These are phyloP conservation scores for Aphidius gifuensis DNA, from an alignment of 1,140 invertebrate genomes.

Conservation along the genomic window DNA sequence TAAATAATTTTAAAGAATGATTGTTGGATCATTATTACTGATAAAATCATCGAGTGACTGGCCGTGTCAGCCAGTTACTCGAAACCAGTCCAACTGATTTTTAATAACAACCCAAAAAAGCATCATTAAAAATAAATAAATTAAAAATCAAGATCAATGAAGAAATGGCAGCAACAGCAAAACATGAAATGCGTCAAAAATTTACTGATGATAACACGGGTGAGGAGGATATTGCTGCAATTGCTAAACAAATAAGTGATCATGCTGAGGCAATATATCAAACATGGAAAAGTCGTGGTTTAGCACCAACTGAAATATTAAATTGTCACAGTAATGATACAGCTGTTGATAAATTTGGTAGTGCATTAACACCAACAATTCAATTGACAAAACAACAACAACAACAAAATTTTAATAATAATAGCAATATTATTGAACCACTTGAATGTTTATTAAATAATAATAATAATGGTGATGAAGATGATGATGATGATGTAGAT, in stretches of 20 bases:
- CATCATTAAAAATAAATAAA: no score
- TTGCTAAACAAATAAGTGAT: slow-evolving; percentile 86
- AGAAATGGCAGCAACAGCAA: slow-evolving; percentile 64
- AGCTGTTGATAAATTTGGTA: slow-evolving; percentile 63
- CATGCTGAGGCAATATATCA: slow-evolving; percentile 88
- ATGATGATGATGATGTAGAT: neutral
- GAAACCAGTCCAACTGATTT: no score
- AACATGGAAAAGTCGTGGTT: slow-evolving; percentile 80
- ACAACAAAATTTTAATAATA: slow-evolving; percentile 36
- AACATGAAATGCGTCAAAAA: slow-evolving; percentile 56
- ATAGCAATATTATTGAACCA: slow-evolving; percentile 15
- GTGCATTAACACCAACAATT: slow-evolving; percentile 46
- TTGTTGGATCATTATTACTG: no score
- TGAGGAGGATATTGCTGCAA: slow-evolving; percentile 81
- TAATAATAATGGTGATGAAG: neutral
- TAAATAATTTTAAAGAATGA: no score
- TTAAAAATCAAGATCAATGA: neutral
- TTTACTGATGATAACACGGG: slow-evolving; percentile 57
- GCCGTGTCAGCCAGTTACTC: no score
- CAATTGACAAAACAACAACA: slow-evolving; percentile 31
- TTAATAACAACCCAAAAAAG: no score
- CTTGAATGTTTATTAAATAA: slow-evolving; percentile 37
- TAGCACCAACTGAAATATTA: slow-evolving; percentile 78
- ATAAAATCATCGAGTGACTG: no score
- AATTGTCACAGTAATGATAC: slow-evolving; percentile 68